These are phyloP conservation scores for Drosophila infuscata DNA, from an alignment of 2,888 invertebrate genomes.

Conservation along the genomic window DNA sequence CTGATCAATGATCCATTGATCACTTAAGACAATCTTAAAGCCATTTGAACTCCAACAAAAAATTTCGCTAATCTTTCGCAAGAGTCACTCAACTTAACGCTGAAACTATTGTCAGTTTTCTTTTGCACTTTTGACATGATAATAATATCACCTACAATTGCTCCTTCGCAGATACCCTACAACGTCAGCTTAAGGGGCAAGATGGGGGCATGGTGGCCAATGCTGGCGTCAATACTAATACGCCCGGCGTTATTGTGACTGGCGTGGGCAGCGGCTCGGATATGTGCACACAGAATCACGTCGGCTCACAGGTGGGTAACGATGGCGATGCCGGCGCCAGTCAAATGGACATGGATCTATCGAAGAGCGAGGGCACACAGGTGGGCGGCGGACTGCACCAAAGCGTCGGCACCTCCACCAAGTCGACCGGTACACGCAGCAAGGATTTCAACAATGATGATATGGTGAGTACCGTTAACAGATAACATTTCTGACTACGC, in stretches of 20 bases:
- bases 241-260: slow-evolving; percentile 72
- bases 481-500: slow-evolving; percentile 9
- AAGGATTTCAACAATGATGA: slow-evolving; percentile 88
- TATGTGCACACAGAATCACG: slow-evolving; percentile 89
- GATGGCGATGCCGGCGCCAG: slow-evolving; percentile 85
- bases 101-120: background rate
- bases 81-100: background rate
- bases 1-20: background rate
- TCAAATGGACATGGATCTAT: slow-evolving; percentile 87
- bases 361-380: slow-evolving; percentile 93
- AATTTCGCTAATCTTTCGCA: background rate
- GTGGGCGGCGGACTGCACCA: slow-evolving; percentile 90
- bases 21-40: background rate
- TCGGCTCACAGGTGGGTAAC: slow-evolving; percentile 87
- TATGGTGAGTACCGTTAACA: slow-evolving; percentile 85
- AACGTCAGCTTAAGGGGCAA: slow-evolving; percentile 90
- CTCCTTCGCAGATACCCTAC: slow-evolving; percentile 85
- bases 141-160: background rate
- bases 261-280: slow-evolving; percentile 85
- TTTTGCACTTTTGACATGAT: background rate
- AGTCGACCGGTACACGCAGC: slow-evolving; percentile 87
- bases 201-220: slow-evolving; percentile 85
- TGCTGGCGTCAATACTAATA: slow-evolving; percentile 75
- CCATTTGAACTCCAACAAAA: background rate
- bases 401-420: slow-evolving; percentile 87